phyloP scores from a whole-genome alignment of 2,113 vertebrate genomes.

The Tetrao urogallus region DNA sequence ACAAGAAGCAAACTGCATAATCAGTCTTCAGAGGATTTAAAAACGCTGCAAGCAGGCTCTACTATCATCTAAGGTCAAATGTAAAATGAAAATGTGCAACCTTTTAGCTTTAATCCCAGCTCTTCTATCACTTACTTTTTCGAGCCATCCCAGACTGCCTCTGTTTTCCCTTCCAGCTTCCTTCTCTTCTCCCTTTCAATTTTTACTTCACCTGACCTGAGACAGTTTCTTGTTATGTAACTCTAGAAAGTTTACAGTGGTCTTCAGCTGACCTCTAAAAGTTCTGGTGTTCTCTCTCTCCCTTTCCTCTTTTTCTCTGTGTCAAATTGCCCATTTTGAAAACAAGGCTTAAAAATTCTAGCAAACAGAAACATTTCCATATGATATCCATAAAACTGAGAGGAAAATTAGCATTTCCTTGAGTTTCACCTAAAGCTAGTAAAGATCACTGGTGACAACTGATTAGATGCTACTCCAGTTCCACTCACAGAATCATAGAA shows the following conservation, averaged over 20 bases:
- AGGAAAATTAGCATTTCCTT: neutral
- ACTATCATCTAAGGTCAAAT: slow-evolving; percentile 29
- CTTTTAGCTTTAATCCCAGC: neutral
- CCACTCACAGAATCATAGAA: neutral
- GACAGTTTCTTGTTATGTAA: neutral
- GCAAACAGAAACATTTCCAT: neutral
- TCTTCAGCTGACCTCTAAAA: neutral
- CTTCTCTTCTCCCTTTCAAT: neutral
- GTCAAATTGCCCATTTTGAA: neutral
- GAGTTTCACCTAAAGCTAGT: neutral
- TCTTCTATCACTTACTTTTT: neutral
- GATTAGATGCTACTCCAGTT: neutral
- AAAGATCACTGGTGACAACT: neutral
- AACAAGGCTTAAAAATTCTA: neutral
- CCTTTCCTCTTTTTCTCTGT: neutral
- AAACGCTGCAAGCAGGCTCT: neutral
- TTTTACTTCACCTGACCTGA: neutral
- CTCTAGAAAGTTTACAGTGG: neutral
- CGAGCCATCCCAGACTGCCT: neutral
- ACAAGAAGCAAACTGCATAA: slow-evolving; percentile 30
- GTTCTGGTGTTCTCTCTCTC: neutral
- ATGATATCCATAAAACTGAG: neutral
- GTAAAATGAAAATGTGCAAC: neutral
- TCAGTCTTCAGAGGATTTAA: slow-evolving; percentile 39
- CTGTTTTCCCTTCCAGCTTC: neutral